Evolutionary conservation across 2,797 vertebrate genomes (phyloP).

Genomic region (Paguma larvata): DNA sequence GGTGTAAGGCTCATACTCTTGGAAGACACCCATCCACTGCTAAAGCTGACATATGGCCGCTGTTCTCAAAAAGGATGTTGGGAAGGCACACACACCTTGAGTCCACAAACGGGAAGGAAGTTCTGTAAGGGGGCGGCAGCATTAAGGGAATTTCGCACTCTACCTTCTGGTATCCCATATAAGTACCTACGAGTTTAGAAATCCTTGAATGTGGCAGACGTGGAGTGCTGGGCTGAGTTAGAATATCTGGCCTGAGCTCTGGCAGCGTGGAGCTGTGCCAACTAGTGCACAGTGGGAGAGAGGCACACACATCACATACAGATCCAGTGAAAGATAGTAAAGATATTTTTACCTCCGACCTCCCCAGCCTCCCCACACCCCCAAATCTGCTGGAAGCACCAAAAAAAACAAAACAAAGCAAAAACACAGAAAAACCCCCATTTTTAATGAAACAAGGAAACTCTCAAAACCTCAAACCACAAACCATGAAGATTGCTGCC

Average conservation of each 20-base stretch:
- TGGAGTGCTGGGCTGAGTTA: too few relatives aligned
- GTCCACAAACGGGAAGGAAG: background rate
- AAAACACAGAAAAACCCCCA: constrained; percentile 47
- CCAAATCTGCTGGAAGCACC: background rate
- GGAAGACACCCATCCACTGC: background rate
- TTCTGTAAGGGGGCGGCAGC: background rate
- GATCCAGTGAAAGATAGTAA: background rate
- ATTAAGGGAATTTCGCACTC: background rate
- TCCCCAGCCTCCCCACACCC: background rate
- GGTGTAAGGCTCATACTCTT: background rate
- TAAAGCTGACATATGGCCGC: background rate
- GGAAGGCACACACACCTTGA: background rate
- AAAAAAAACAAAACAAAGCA: constrained; percentile 13
- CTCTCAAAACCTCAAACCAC: constrained; percentile 69
- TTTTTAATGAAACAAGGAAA: constrained; percentile 75
- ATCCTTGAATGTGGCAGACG: background rate
- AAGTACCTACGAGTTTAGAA: background rate
- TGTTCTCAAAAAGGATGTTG: background rate
- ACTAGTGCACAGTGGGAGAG: background rate
- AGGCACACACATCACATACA: background rate
- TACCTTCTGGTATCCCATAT: background rate
- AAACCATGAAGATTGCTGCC: constrained; percentile 57
- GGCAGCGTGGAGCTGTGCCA: background rate
- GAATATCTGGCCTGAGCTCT: background rate
- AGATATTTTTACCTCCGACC: background rate